phyloP scores from a whole-genome alignment of 2,888 invertebrate species.

The Electrophaes corylata region DNA sequence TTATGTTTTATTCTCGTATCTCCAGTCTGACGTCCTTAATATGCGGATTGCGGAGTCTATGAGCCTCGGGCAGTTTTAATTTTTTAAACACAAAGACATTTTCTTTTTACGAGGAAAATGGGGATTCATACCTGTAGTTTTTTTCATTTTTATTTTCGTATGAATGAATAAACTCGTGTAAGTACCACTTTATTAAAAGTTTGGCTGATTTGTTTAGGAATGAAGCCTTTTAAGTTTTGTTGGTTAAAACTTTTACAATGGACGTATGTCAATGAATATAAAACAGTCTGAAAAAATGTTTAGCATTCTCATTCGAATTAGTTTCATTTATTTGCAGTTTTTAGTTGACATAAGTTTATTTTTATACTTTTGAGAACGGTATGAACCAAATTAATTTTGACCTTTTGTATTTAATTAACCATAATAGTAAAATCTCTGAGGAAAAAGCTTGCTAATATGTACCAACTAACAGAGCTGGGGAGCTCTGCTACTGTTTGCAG shows the following conservation, averaged over 20 bases:
- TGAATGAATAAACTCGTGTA: not conserved
- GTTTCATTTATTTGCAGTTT: no score
- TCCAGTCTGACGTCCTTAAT: conserved; percentile 53
- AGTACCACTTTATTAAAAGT: conserved; percentile 8
- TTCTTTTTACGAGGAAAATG: conserved; percentile 13
- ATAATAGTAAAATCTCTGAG: no score
- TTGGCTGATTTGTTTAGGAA: conserved; percentile 8
- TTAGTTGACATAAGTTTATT: no score
- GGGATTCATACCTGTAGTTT: conserved; percentile 19
- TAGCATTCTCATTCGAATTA: no score
- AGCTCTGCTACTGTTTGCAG: not conserved
- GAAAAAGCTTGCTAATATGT: not conserved
- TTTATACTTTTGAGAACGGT: no score
- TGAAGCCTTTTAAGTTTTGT: conserved; percentile 13
- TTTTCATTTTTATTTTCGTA: conserved; percentile 19
- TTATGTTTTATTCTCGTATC: conserved; percentile 70
- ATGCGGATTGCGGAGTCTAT: conserved; percentile 50
- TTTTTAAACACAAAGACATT: conserved; percentile 43
- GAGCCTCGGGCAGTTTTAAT: conserved; percentile 56
- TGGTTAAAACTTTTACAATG: not conserved
- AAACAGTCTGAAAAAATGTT: no score
- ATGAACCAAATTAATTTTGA: no score
- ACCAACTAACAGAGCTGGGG: not conserved
- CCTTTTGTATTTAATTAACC: no score
- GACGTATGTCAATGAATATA: no score